These are phyloP conservation scores for Cryptophagus acutangulus DNA, from an alignment of 2,888 invertebrate genomes.

Conservation along the genomic window DNA sequence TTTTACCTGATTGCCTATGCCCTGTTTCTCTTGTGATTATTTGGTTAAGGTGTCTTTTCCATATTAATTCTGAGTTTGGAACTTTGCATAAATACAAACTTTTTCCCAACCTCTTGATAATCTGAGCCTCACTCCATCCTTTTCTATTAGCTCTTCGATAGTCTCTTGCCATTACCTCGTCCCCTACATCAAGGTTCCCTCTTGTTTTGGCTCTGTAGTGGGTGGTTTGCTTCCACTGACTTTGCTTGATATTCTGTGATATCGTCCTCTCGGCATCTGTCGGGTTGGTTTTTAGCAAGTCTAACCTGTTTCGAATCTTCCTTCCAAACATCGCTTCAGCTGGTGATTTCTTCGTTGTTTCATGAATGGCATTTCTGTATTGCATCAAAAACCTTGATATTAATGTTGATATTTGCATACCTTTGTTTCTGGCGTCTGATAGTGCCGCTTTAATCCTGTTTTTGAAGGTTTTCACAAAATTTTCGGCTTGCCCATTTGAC, in stretches of 20 bases:
- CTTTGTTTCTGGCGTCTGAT: constrained; percentile 9
- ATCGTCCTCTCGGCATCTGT: background rate
- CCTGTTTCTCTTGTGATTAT: constrained; percentile 4
- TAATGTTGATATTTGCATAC: constrained; percentile 5
- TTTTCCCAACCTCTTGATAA: background rate
- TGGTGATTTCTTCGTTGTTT: constrained; percentile 14
- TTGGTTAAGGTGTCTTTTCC: constrained; percentile 9
- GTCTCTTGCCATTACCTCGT: constrained; percentile 4
- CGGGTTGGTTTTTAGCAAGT: constrained; percentile 3
- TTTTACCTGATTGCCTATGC: too few relatives aligned
- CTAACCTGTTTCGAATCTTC: constrained; percentile 8
- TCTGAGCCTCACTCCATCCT: constrained; percentile 5
- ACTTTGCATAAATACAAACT: constrained; percentile 5
- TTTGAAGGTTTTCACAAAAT: constrained; percentile 11
- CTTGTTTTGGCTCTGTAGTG: background rate
- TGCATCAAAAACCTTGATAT: constrained; percentile 13
- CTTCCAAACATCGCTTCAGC: constrained; percentile 14
- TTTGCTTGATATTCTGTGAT: background rate
- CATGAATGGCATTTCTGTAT: constrained; percentile 9
- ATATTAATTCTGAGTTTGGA: background rate
- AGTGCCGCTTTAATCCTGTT: constrained; percentile 13
- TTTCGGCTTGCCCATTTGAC: constrained; percentile 14
- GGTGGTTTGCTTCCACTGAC: background rate
- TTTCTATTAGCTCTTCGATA: constrained; percentile 3
- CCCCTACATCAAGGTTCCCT: background rate